These are phyloP conservation scores for Petrolisthes cinctipes DNA, from an alignment of 2,888 invertebrate genomes.

Conservation along the genomic window DNA sequence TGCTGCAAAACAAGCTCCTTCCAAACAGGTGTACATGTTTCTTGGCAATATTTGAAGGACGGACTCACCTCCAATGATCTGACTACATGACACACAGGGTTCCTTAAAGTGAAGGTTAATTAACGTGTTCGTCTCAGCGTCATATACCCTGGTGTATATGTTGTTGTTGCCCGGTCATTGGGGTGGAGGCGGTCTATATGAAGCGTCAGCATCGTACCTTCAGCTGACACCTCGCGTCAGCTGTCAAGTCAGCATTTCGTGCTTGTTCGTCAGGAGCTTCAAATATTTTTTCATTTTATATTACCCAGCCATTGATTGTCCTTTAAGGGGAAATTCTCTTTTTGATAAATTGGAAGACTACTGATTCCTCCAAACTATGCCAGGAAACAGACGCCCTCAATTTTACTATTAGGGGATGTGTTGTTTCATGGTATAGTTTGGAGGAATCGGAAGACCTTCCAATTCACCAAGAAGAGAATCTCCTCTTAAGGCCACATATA, in stretches of 20 bases:
- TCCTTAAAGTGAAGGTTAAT: background rate
- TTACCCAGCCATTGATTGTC: background rate
- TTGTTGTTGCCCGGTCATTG: background rate
- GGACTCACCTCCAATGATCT: no score
- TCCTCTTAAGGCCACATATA: no score
- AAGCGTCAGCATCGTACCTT: constrained; percentile 17
- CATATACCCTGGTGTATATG: constrained; percentile 49
- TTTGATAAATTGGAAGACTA: no score
- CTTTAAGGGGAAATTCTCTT: background rate
- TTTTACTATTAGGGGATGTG: no score
- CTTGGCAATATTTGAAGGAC: no score
- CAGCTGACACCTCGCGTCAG: constrained; percentile 23
- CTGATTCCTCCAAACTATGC: no score
- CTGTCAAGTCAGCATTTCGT: constrained; percentile 32
- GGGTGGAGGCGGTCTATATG: constrained; percentile 18
- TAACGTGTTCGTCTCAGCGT: constrained; percentile 17
- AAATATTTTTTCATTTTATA: background rate
- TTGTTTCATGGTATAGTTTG: no score
- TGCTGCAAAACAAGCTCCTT: no score
- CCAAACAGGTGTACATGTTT: no score
- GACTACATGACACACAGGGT: background rate
- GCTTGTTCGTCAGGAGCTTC: constrained; percentile 23
- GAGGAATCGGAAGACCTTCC: no score
- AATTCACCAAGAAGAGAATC: no score
- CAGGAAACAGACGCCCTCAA: no score